These are phyloP conservation scores for Tiliacea citrago DNA, from an alignment of 2,888 invertebrate species.

Conservation along the genomic window DNA sequence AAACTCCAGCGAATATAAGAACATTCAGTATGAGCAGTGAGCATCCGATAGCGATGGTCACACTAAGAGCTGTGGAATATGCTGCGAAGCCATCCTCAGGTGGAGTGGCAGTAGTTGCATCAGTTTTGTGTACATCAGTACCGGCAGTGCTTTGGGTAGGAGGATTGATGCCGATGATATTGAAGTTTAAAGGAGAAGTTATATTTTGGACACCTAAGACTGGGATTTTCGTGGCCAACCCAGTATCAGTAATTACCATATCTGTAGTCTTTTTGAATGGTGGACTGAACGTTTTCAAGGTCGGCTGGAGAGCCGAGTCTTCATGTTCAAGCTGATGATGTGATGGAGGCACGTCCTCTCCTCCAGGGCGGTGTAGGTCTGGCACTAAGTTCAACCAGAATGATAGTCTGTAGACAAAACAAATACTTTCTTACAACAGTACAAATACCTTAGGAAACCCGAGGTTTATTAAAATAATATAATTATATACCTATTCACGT, in stretches of 20 bases:
- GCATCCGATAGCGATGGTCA: slow-evolving; percentile 98
- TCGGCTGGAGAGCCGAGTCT: slow-evolving; percentile 90
- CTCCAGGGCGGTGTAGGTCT: slow-evolving; percentile 96
- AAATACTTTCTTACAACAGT: slow-evolving; percentile 11
- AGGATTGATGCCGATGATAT: slow-evolving; percentile 82
- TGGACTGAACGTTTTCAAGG: slow-evolving; percentile 90
- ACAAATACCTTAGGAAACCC: neutral
- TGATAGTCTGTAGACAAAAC: slow-evolving; percentile 92
- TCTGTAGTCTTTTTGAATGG: slow-evolving; percentile 91
- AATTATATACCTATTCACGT: neutral
- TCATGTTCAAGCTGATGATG: slow-evolving; percentile 96
- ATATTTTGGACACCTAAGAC: slow-evolving; percentile 84
- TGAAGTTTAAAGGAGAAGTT: slow-evolving; percentile 85
- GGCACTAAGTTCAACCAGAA: slow-evolving; percentile 99
- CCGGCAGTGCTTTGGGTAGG: slow-evolving; percentile 79
- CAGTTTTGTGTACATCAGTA: slow-evolving; percentile 82
- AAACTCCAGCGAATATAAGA: slow-evolving; percentile 98
- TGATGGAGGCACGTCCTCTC: slow-evolving; percentile 95
- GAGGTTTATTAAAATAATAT: slow-evolving; percentile 15
- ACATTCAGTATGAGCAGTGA: slow-evolving; percentile 97
- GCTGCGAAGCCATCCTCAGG: slow-evolving; percentile 97
- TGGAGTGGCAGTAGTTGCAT: slow-evolving; percentile 88
- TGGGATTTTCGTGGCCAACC: slow-evolving; percentile 83
- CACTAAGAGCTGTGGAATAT: slow-evolving; percentile 97
- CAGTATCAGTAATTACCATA: slow-evolving; percentile 83